Percentiles rank a stretch among this genome's conserved stretches.
phyloP scores from a whole-genome alignment of 2,797 vertebrate species.

The Spinibarbus caldwelli region DNA sequence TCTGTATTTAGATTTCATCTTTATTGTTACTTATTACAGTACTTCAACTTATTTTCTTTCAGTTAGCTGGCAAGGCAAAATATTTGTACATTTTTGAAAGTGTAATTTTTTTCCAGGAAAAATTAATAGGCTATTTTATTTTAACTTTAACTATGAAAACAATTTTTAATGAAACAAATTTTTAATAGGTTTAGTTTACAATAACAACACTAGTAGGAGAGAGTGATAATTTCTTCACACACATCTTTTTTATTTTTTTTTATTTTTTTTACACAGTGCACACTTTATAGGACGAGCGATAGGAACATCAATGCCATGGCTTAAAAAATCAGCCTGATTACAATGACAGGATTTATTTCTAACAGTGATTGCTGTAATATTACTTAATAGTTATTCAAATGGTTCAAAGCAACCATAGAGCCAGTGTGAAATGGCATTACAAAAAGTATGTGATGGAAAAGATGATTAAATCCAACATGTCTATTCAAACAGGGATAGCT shows the following conservation, averaged over 20 bases:
- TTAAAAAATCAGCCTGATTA: neutral
- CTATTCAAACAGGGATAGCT: neutral
- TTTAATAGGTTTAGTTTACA: neutral
- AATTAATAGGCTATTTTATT: no score
- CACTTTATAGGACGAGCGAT: neutral
- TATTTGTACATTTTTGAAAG: no score
- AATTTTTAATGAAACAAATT: neutral
- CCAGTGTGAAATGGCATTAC: constrained; percentile 7
- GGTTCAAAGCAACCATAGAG: neutral
- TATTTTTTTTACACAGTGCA: neutral
- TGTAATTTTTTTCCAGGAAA: neutral
- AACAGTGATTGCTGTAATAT: neutral
- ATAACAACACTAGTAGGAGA: neutral
- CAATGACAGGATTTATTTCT: neutral
- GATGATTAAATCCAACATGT: constrained; percentile 11
- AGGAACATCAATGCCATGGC: neutral
- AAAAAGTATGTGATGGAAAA: constrained; percentile 12
- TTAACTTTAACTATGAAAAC: neutral
- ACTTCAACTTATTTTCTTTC: neutral
- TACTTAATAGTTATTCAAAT: neutral
- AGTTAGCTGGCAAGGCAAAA: neutral
- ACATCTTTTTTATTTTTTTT: no score
- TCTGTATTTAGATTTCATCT: neutral
- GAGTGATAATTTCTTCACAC: neutral
- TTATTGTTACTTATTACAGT: neutral